Conservation (phyloP, 1,140 invertebrate genomes). For the Drosophila lini region DNA sequence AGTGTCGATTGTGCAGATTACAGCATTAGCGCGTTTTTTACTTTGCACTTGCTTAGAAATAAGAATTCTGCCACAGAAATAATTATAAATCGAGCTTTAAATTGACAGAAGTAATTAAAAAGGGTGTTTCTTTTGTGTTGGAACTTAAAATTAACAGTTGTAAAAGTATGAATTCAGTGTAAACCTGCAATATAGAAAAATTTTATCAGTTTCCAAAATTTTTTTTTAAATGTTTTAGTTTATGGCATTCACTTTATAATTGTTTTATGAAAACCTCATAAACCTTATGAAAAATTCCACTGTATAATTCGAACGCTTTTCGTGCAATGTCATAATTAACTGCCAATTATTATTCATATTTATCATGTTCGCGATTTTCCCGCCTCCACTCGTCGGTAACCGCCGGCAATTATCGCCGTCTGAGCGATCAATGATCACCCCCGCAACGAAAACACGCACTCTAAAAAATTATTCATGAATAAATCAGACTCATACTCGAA, state of each 20-base stretch:
- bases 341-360: conserved; percentile 49
- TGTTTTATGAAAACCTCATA: too few species aligned
- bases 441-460: conserved; percentile 34
- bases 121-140: not conserved
- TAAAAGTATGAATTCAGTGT: too few species aligned
- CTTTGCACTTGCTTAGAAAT: not conserved
- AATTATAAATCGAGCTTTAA: conserved; percentile 8
- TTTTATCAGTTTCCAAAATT: too few species aligned
- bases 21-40: conserved; percentile 15
- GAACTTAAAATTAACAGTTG: not conserved
- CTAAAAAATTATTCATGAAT: conserved; percentile 38
- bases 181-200: too few species aligned
- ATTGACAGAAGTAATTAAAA: not conserved
- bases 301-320: not conserved
- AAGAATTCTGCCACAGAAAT: conserved; percentile 16
- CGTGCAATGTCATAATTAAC: conserved; percentile 40
- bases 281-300: not conserved
- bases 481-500: conserved; percentile 35
- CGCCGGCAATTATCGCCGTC: conserved; percentile 39
- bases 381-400: conserved; percentile 14
- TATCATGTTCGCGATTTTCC: conserved; percentile 27
- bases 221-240: too few species aligned
- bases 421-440: conserved; percentile 42
- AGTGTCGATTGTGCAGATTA: conserved; percentile 66
- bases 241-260: too few species aligned